phyloP scores from a whole-genome alignment of 23 tunicate species.

The Styela clava region DNA sequence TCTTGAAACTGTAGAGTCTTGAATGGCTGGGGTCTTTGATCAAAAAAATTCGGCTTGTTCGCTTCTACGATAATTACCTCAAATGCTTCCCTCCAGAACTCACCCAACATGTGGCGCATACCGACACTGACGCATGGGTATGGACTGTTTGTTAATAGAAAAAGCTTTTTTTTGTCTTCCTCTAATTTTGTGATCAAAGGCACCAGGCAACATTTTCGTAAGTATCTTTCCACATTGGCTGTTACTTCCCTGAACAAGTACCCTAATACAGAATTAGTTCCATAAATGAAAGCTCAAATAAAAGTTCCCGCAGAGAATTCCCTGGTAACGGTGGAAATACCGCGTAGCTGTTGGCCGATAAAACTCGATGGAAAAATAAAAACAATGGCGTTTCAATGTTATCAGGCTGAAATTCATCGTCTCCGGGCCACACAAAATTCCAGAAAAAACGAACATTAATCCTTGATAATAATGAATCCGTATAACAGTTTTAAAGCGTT shows the following conservation, averaged over 20 bases:
- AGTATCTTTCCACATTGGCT: constrained; percentile 47
- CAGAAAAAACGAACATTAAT: too few species aligned
- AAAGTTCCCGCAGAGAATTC: too few species aligned
- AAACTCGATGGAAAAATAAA: too few species aligned
- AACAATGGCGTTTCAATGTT: too few species aligned
- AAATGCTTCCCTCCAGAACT: constrained; percentile 91
- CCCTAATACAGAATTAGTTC: constrained; percentile 6
- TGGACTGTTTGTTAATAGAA: constrained; percentile 86
- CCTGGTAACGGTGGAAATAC: too few species aligned
- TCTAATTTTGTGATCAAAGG: constrained; percentile 40
- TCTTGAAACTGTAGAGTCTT: constrained; percentile 17
- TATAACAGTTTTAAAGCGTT: too few species aligned
- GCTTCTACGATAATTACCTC: constrained; percentile 93
- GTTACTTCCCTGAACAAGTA: constrained; percentile 53
- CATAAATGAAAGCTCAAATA: too few species aligned
- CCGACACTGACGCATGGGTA: constrained; percentile 75
- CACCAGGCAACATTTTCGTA: constrained; percentile 44
- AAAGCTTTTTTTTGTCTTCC: constrained; percentile 52
- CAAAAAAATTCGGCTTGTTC: constrained; percentile 89
- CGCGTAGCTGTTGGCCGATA: too few species aligned
- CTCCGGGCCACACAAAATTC: too few species aligned
- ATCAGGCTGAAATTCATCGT: too few species aligned
- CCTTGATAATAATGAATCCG: too few species aligned
- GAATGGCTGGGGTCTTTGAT: constrained; percentile 47
- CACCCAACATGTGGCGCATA: constrained; percentile 64